Base-by-base conservation (phyloP, 2,888 invertebrate genomes). In the Melolontha melolontha region DNA sequence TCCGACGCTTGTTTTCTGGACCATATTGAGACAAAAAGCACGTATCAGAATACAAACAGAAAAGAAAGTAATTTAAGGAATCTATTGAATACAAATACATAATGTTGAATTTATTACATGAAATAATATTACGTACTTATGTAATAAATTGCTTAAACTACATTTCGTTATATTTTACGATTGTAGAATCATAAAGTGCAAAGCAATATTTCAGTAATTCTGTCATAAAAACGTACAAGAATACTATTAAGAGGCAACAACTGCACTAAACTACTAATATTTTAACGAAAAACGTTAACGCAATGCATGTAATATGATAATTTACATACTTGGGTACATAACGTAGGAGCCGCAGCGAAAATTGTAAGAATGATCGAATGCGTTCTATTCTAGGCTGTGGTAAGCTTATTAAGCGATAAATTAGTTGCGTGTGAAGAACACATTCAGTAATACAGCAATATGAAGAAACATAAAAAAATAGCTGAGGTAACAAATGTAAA, bases 401-500 rank as follows among this genome's bases (percentile, higher is more conserved):
- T 12, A 8, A 57, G 14, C 44, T 42, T 57, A 42, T 44, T 57
- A 57, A 42, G 52, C 52, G 16, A 57, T 44, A 57, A 57, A 57
- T 57, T 57, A 57, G 44, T 22, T 57, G 57, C 57, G 57, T 57
- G 57, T 22, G 42, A 57, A 57, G 27, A 57, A 44, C 57, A 57
- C 57, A 57, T 57, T 57, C 27, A 42, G 27, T 5, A 42, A 42
- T 42, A 39, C 41, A 12, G 27, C 17, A 12, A 27, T 57, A 42
- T 44, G 22, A 57, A 54, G 34, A 34, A 34, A 34, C 34, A 54
- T 34, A 14, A 54, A 54, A 34, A 54, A 57, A 27, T 42, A 57
- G 41, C 14, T 44, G n/a, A 5, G 12, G 42, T 29, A 54, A 27
- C 42, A 44, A 42, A 57, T 57, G 44, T 27, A 12, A 44, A 57